A percentile compares a stretch with the other conserved stretches of the same genome.
Conservation (phyloP, 2,888 invertebrate genomes). For the Lissocephala sabroskyi region DNA sequence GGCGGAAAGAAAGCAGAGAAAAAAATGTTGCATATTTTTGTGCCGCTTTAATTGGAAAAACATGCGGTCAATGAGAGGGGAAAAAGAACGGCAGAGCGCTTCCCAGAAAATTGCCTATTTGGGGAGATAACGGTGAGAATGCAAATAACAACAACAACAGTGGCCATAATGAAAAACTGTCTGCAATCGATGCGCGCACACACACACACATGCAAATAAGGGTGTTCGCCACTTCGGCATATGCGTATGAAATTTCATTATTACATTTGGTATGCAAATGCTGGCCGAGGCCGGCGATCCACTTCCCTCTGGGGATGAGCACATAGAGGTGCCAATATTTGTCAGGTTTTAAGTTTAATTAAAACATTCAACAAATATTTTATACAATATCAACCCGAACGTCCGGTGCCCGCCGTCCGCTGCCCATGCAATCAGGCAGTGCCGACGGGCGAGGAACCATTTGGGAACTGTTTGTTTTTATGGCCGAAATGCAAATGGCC, state of each 20-base stretch:
- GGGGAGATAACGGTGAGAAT: constrained; percentile 8
- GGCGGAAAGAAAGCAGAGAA: constrained; percentile 8
- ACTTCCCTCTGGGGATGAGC: constrained; percentile 6
- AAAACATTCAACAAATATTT: constrained; percentile 1
- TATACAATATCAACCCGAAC: too few species aligned
- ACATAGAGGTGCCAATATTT: constrained; percentile 53
- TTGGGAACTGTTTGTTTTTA: too few species aligned
- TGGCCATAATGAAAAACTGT: constrained; percentile 8
- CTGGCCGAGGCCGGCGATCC: constrained; percentile 13
- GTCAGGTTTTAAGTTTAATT: constrained; percentile 30
- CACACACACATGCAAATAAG: too few species aligned
- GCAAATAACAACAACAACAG: constrained; percentile 12
- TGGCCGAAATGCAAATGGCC: too few species aligned
- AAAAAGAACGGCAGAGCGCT: not conserved
- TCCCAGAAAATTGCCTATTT: constrained; percentile 23
- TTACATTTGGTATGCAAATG: constrained; percentile 50
- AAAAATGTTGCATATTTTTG: constrained; percentile 20
- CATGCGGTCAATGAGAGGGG: constrained; percentile 8
- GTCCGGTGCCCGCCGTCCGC: too few species aligned
- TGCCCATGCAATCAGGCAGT: too few species aligned
- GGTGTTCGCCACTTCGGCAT: too few species aligned
- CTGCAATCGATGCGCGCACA: not conserved
- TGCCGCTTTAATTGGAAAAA: constrained; percentile 32
- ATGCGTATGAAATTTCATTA: too few species aligned
- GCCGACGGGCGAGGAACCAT: too few species aligned